A percentile compares a stretch with the other conserved stretches of the same genome.
Conservation (phyloP, 2,888 invertebrate genomes). For the Sisyra terminalis region DNA sequence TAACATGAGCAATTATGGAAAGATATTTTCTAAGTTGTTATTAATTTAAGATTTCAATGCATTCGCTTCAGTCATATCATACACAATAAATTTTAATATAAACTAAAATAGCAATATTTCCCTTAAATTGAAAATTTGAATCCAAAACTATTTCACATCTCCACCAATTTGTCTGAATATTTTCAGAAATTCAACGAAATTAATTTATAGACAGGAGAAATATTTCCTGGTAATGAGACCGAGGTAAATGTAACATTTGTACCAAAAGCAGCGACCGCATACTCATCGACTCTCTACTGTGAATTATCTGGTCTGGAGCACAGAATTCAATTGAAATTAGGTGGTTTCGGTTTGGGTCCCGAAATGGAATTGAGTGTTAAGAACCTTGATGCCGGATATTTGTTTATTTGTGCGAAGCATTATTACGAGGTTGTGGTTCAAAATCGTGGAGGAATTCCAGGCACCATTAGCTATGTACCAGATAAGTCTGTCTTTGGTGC, state of each 20-base stretch:
- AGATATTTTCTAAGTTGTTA: no score
- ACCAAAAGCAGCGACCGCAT: slow-evolving; percentile 34
- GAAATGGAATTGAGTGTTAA: slow-evolving; percentile 34
- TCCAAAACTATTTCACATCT: no score
- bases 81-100: no score
- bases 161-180: no score
- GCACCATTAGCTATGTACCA: slow-evolving; percentile 31
- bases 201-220: slow-evolving; percentile 33
- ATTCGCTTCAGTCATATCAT: no score
- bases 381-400: slow-evolving; percentile 35
- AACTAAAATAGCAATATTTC: no score
- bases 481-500: slow-evolving; percentile 37
- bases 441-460: slow-evolving; percentile 45
- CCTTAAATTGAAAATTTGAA: no score
- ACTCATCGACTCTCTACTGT: slow-evolving; percentile 33
- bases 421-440: slow-evolving; percentile 39
- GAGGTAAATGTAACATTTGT: slow-evolving; percentile 36
- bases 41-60: no score
- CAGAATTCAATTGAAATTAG: slow-evolving; percentile 32
- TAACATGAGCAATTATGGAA: no score
- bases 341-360: slow-evolving; percentile 40
- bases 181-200: no score
- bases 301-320: slow-evolving; percentile 37
- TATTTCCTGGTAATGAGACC: slow-evolving; percentile 37
- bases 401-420: slow-evolving; percentile 39